These are phyloP conservation scores for Pegea sp. DNA, from an alignment of 23 tunicate species.

Conservation along the genomic window DNA sequence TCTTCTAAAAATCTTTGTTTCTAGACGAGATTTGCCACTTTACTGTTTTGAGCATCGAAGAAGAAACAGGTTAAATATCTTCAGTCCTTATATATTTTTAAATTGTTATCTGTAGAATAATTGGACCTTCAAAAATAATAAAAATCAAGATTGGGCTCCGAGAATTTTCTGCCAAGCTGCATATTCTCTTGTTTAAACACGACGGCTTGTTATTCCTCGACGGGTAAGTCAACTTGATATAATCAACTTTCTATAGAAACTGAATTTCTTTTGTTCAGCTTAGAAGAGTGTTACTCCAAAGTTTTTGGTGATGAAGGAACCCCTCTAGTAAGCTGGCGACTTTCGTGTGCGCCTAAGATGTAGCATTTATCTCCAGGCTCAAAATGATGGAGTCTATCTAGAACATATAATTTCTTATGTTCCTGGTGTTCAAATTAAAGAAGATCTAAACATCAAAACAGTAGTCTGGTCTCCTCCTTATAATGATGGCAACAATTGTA, in stretches of 20 bases:
- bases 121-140: too few relatives aligned
- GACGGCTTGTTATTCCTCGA: conserved; percentile 27
- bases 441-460: conserved; percentile 17
- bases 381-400: conserved; percentile 41
- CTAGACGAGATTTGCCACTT: too few relatives aligned
- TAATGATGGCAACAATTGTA: conserved; percentile 5
- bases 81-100: too few relatives aligned
- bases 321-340: too few relatives aligned
- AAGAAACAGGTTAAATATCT: too few relatives aligned
- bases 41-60: too few relatives aligned
- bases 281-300: too few relatives aligned
- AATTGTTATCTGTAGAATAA: too few relatives aligned
- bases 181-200: conserved; percentile 41
- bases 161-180: conserved; percentile 77
- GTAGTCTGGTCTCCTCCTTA: conserved; percentile 66
- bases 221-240: conserved; percentile 18
- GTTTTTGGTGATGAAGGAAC: too few relatives aligned
- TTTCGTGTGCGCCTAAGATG: too few relatives aligned
- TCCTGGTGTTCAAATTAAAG: conserved; percentile 58
- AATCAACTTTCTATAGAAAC: not conserved
- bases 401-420: conserved; percentile 69
- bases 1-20: too few relatives aligned
- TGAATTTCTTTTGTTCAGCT: not conserved
- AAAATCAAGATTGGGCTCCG: conserved; percentile 47
- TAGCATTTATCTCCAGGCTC: too few relatives aligned